phyloP scores from a whole-genome alignment of 2,888 invertebrate genomes.

The Brenthis ino region DNA sequence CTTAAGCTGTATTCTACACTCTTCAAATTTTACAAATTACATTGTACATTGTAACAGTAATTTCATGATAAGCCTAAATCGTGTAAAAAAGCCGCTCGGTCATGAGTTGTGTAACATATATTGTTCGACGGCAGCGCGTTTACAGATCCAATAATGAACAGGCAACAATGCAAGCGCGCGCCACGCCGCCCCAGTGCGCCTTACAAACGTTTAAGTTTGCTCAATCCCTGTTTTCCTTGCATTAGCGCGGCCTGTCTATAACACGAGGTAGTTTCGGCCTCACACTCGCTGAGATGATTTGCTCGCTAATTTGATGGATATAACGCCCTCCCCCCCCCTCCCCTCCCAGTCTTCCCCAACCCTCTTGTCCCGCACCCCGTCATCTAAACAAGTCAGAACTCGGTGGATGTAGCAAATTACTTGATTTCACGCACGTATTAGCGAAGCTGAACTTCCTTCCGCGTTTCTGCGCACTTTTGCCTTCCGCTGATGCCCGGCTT shows the following conservation, averaged over 20 bases:
- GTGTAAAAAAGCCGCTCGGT: no score
- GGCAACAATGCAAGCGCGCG: background rate
- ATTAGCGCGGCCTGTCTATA: slow-evolving; percentile 8
- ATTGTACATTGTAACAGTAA: no score
- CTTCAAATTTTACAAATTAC: no score
- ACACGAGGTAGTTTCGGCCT: slow-evolving; percentile 15
- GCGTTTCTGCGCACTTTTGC: slow-evolving; percentile 15
- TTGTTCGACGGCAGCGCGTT: no score
- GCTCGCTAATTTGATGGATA: slow-evolving; percentile 27
- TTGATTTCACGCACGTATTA: slow-evolving; percentile 30
- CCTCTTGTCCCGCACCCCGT: background rate
- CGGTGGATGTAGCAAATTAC: slow-evolving; percentile 26
- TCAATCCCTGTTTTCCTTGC: background rate
- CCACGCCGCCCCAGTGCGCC: background rate
- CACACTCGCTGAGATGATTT: slow-evolving; percentile 24
- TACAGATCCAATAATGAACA: background rate
- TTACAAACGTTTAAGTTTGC: background rate
- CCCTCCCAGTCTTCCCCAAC: background rate
- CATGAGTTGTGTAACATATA: no score
- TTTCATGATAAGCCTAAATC: no score
- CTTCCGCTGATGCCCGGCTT: slow-evolving; percentile 14
- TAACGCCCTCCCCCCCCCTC: background rate
- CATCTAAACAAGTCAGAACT: slow-evolving; percentile 26
- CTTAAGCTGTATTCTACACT: no score
- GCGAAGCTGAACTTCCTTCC: slow-evolving; percentile 26